Evolutionary conservation across 2,113 vertebrate species (phyloP).

Genomic region (Bufo gargarizans): DNA sequence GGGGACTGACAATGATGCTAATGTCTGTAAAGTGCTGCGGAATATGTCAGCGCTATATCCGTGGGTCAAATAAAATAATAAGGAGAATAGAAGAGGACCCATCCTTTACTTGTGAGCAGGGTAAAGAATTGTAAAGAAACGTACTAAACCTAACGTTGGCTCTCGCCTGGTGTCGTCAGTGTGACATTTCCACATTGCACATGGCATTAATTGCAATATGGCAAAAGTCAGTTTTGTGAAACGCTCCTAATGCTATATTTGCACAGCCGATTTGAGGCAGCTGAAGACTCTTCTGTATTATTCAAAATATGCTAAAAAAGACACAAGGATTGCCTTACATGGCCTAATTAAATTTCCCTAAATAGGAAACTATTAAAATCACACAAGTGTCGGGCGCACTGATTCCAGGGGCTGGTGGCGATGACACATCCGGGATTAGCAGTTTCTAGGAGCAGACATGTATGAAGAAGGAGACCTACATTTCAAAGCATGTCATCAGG

Average conservation of each 20-base stretch:
- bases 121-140: neutral
- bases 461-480: neutral
- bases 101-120: neutral
- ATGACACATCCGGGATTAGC: neutral
- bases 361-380: neutral
- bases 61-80: no score
- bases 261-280: neutral
- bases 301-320: neutral
- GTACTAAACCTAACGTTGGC: neutral
- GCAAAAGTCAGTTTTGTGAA: neutral
- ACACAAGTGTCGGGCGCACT: neutral
- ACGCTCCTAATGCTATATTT: neutral
- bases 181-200: neutral
- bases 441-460: no score
- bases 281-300: neutral
- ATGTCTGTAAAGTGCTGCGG: no score
- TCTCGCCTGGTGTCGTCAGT: neutral
- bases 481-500: neutral
- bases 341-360: neutral
- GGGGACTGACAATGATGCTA: no score
- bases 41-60: no score
- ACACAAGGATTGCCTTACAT: neutral
- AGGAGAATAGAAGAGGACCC: no score
- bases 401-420: neutral
- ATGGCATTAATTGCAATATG: neutral